These are phyloP conservation scores for Taxidea taxus DNA, from an alignment of 2,113 vertebrate species.

Conservation along the genomic window DNA sequence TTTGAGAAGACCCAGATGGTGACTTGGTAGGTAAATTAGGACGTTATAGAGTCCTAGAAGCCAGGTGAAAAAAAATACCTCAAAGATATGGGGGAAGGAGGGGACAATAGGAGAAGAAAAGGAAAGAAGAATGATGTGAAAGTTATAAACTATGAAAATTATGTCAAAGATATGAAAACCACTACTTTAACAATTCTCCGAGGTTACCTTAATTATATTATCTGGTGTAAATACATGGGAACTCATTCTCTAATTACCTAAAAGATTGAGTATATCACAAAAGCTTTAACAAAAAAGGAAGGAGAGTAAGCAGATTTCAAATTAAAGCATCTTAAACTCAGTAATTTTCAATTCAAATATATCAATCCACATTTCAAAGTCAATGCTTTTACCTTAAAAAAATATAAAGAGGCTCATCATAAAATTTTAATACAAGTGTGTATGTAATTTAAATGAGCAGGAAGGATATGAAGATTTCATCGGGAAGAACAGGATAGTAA, in stretches of 20 bases:
- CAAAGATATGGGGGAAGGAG: background rate
- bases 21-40: background rate
- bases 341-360: background rate
- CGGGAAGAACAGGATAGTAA: background rate
- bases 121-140: background rate
- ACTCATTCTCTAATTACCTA: background rate
- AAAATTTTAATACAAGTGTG: slow-evolving; percentile 32
- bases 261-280: background rate
- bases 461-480: slow-evolving; percentile 34
- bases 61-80: background rate
- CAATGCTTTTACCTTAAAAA: slow-evolving; percentile 52
- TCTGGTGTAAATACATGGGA: background rate
- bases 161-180: background rate
- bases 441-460: slow-evolving; percentile 38
- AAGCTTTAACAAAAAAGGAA: background rate
- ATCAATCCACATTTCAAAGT: slow-evolving; percentile 20
- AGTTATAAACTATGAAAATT: background rate
- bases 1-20: background rate
- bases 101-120: background rate
- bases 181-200: background rate
- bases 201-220: background rate
- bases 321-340: background rate
- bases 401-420: background rate
- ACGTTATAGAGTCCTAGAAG: background rate
- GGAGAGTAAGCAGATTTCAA: slow-evolving; percentile 30